Conservation (phyloP, 2,888 invertebrate genomes). For the Melipona bicolor region DNA sequence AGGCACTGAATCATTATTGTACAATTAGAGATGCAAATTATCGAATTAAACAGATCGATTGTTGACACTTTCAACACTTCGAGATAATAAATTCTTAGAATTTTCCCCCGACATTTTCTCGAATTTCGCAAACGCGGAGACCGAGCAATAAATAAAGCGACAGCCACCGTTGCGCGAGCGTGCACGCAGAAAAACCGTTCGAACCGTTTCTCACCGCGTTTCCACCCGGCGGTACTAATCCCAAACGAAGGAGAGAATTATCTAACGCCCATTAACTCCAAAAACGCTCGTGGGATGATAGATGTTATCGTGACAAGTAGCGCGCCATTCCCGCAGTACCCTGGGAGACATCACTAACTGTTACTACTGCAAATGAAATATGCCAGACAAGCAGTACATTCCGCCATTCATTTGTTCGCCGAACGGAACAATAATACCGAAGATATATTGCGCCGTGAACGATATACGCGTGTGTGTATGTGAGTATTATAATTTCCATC, state of each 20-base stretch:
- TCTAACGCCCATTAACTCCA: not conserved
- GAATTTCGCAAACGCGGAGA: no score
- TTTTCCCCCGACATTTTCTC: no score
- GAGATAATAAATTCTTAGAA: no score
- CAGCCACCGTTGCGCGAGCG: no score
- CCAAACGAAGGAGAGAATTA: not conserved
- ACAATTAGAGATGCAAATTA: no score
- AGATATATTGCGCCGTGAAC: not conserved
- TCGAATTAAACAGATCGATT: no score
- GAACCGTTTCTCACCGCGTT: not conserved
- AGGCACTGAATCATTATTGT: no score
- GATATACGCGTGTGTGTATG: not conserved
- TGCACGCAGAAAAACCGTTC: no score
- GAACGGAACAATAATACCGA: not conserved
- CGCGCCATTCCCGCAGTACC: not conserved
- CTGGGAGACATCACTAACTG: slow-evolving; percentile 24
- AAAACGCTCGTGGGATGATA: slow-evolving; percentile 2
- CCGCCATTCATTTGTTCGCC: slow-evolving; percentile 20
- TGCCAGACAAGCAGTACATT: slow-evolving; percentile 15
- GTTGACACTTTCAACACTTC: no score
- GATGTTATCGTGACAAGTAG: slow-evolving; percentile 21
- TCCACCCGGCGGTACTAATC: not conserved
- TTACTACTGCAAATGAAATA: slow-evolving; percentile 37
- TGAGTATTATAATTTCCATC: not conserved
- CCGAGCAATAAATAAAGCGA: no score